Percentiles rank a stretch among this genome's conserved stretches.
phyloP scores from a whole-genome alignment of 2,888 invertebrate genomes.

The Eupithecia abbreviata region DNA sequence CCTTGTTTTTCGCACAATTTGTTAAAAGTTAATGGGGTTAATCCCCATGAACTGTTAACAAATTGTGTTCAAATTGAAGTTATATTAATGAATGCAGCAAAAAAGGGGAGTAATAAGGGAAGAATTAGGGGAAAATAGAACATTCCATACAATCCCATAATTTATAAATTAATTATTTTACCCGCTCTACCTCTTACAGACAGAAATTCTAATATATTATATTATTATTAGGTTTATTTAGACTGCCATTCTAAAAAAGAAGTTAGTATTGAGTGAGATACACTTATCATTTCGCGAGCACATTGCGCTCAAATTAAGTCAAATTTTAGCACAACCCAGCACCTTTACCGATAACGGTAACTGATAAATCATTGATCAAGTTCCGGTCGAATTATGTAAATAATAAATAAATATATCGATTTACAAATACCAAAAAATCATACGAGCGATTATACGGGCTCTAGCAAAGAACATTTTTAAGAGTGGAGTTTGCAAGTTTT shows the following conservation, averaged over 20 bases:
- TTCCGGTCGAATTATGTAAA: slow-evolving; percentile 14
- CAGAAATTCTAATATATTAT: neutral
- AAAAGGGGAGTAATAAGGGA: neutral
- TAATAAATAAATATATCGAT: neutral
- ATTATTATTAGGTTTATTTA: neutral
- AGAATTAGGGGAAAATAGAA: neutral
- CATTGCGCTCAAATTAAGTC: slow-evolving; percentile 30
- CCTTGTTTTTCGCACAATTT: neutral
- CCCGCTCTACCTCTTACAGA: neutral
- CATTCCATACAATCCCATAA: neutral
- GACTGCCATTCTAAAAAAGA: slow-evolving; percentile 15
- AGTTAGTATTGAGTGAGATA: slow-evolving; percentile 32
- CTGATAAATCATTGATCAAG: slow-evolving; percentile 30
- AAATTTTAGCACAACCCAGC: slow-evolving; percentile 24
- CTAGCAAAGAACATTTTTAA: neutral
- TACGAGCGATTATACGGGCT: neutral
- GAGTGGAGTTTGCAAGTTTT: neutral
- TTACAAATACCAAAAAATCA: neutral
- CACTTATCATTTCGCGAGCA: slow-evolving; percentile 29
- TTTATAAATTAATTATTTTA: neutral
- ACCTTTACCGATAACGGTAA: slow-evolving; percentile 27
- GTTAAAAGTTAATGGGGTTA: neutral
- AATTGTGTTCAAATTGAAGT: neutral
- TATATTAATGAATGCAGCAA: neutral
- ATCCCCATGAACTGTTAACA: no score